Evolutionary conservation across 2,797 vertebrate species (phyloP).

Genomic region (Loriculus beryllinus): DNA sequence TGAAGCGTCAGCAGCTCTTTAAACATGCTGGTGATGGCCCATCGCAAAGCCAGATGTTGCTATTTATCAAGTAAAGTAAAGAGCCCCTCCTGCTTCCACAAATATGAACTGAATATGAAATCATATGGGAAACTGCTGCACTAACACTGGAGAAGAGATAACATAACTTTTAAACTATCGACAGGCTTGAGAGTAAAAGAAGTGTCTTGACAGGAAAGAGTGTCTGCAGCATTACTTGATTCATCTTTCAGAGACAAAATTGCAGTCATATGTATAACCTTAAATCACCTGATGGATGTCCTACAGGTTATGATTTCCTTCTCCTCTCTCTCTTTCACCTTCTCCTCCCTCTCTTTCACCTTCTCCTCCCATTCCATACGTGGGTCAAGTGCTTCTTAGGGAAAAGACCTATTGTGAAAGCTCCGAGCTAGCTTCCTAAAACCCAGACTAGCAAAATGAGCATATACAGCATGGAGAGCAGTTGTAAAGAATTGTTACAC

Average conservation of each 20-base stretch:
- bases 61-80: conserved; percentile 65
- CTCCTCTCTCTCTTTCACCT: neutral
- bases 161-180: conserved; percentile 4
- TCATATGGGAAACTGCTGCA: conserved; percentile 50
- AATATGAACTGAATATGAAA: conserved; percentile 66
- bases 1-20: conserved; percentile 56
- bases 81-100: conserved; percentile 63
- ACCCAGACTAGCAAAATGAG: neutral
- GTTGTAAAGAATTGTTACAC: neutral
- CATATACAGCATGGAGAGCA: neutral
- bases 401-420: neutral
- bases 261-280: neutral
- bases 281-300: conserved; percentile 21
- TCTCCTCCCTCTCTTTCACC: neutral
- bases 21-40: conserved; percentile 61
- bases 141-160: conserved; percentile 23
- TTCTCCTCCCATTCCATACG: neutral
- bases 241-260: conserved; percentile 22
- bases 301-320: conserved; percentile 3
- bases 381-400: neutral
- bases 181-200: conserved; percentile 26
- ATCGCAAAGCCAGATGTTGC: conserved; percentile 69
- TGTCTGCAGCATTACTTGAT: conserved; percentile 2
- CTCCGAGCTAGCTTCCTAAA: neutral
- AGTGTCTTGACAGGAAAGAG: conserved; percentile 17